Evolutionary conservation across 2,113 vertebrate genomes (phyloP).

Genomic region (Pterophyllum scalare): DNA sequence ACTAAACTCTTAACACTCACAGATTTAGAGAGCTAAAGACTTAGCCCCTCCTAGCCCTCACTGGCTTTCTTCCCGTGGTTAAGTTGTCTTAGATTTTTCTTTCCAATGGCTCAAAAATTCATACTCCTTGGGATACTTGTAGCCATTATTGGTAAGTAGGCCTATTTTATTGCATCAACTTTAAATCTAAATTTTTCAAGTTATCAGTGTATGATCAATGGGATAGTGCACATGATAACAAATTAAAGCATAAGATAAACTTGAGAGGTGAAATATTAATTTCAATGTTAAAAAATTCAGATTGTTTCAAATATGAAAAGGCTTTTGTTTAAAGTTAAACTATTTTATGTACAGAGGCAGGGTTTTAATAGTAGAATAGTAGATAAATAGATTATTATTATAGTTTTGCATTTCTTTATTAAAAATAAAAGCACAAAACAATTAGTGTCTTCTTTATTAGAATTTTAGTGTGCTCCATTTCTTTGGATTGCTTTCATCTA

Average conservation of each 20-base stretch:
- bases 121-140: conserved; percentile 31
- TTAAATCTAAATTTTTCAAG: too few relatives aligned
- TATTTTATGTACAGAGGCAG: background rate
- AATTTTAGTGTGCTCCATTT: background rate
- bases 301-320: too few relatives aligned
- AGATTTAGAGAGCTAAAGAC: background rate
- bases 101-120: conserved; percentile 28
- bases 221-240: too few relatives aligned
- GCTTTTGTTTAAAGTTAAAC: background rate
- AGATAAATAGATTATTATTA: accelerated
- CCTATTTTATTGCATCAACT: background rate
- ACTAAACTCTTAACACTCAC: background rate
- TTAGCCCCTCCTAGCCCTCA: background rate
- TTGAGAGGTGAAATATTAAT: too few relatives aligned
- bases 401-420: background rate
- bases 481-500: too few relatives aligned
- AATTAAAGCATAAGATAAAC: too few relatives aligned
- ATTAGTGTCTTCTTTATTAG: background rate
- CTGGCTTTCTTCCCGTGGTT: background rate
- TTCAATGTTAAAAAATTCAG: too few relatives aligned
- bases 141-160: conserved; percentile 45
- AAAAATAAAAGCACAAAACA: background rate
- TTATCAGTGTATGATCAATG: too few relatives aligned
- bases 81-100: accelerated
- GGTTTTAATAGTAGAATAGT: accelerated